Evolutionary conservation across 2,888 invertebrate genomes (phyloP), one percentile per base, ranked within the genome.

Genomic region (Metalampra italica): DNA sequence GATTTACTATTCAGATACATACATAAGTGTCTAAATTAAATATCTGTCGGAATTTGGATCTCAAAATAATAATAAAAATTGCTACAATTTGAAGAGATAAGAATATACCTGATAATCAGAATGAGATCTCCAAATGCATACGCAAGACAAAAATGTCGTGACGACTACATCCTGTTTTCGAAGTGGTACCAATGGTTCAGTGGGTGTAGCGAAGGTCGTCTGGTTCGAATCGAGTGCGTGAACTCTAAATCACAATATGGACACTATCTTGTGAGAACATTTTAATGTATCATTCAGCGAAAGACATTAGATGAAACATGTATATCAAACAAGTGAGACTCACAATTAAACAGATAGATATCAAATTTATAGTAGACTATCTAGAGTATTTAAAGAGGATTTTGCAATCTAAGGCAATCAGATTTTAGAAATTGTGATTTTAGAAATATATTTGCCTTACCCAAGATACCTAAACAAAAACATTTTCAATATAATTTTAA

Each of bases 201-300:
- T 82, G 66, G 84, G 84, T 71, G 82, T 72, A 72, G 60, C 70
- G 81, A 85, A 86, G 85, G 85, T 62, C 83, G 66, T 43, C 81
- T 54, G 59, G 71, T 77, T 70, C 64, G 63, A 65, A 63, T 62
- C 59, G 52, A 56, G 57, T 55, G 54, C 62, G 63, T 64, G 64
- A 68, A 71, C 59, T 59, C 51, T 59, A 57, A 52, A 59, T 57
- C 50, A 54, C 47, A 44, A 37, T 15, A 29, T 13, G 34, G 41
- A 41, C 43, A 29, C 46, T 50, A 46, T 49, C 49, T 41, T 42
- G 36, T 14, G 44, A 14, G 40, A 43, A 12, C 46, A 48, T 45
- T 8, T 22, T 45, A 47, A 51, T 51, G 51, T 51, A 51, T 51
- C 50, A 50, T 40, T 44, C 15, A 22, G 45, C 14, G 42, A 39